Evolutionary conservation across 2,113 vertebrate species (phyloP), one percentile per base, ranked within the genome.

Genomic region (Tragulus kanchil): DNA sequence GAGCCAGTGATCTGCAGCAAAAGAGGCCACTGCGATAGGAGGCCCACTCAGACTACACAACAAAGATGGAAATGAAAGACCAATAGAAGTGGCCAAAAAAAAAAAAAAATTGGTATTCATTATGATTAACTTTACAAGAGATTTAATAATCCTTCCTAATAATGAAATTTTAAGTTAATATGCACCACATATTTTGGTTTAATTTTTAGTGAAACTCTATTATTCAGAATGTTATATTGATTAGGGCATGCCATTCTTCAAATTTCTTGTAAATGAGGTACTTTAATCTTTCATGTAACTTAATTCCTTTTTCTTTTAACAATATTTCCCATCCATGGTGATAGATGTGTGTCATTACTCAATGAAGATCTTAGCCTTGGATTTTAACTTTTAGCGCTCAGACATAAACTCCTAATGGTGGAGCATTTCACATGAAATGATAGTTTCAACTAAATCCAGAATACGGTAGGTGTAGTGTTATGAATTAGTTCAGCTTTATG

Each of bases 191-290:
- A 58, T 28, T 87, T 1, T 36, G 25, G 83, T 97, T 64, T 85
- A 91, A 90, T 88, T 96, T 93, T 82, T 92, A 84, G 85, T 95
- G 75, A 88, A 84, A 88, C 16, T 95, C 3, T 94, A 83, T 54
- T 86, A 84, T 79, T 87, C 7, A 67, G 54, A 82, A 79, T 89
- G 64, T 88, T 91, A 62, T 93, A 61, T 75, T 89, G 56, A 75
- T 17, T 69, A 75, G 58, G 36, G 75, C 36, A 81, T 85, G 42
- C 54, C 23, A 81, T 96, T 95, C 36, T 96, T 92, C 52, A 69
- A 81, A 56, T 12, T 79, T 96, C 42, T 87, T 45, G 6, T 84
- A 85, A 94, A 79, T 11, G 42, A 87, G 48, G 1, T n/a, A 71
- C 88, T 96, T 97, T 93, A 58, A 77, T 78, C 16, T 78, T 96